Evolutionary conservation across 37 sponge, comb jelly and placozoan species (phyloP).

Genomic region (Lycopodina hypogea): DNA sequence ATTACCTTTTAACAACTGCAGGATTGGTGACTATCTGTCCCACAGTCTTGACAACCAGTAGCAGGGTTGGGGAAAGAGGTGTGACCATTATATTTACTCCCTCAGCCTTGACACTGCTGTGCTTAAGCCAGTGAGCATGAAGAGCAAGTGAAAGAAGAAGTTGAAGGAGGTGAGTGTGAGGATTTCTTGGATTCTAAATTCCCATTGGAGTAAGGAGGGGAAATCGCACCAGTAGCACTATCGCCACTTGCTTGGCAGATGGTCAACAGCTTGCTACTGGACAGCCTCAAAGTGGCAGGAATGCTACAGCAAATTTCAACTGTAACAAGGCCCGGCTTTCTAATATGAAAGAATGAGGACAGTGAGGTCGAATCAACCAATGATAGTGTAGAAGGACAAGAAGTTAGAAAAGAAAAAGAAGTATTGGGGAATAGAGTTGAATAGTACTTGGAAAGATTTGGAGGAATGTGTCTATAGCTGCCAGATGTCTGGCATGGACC

Average conservation of each 20-base stretch:
- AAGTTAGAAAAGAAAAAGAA: too few species aligned
- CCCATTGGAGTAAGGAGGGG: too few species aligned
- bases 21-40: conserved; percentile 1
- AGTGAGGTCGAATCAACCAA: too few species aligned
- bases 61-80: conserved; percentile 6
- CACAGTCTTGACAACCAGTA: neutral
- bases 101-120: neutral
- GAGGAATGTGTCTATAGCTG: neutral
- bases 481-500: neutral
- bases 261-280: neutral
- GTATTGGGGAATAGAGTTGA: neutral
- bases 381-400: too few species aligned
- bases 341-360: neutral
- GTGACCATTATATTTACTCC: conserved; percentile 5
- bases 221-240: too few species aligned
- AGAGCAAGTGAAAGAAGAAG: neutral
- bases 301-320: conserved; percentile 7
- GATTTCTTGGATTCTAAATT: neutral
- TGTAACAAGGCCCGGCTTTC: neutral
- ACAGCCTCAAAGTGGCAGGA: neutral
- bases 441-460: neutral
- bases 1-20: neutral
- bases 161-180: too few species aligned
- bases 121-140: neutral
- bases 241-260: neutral